Conservation (phyloP, 2,113 vertebrate genomes). For the Brachyhypopomus occidentalis region DNA sequence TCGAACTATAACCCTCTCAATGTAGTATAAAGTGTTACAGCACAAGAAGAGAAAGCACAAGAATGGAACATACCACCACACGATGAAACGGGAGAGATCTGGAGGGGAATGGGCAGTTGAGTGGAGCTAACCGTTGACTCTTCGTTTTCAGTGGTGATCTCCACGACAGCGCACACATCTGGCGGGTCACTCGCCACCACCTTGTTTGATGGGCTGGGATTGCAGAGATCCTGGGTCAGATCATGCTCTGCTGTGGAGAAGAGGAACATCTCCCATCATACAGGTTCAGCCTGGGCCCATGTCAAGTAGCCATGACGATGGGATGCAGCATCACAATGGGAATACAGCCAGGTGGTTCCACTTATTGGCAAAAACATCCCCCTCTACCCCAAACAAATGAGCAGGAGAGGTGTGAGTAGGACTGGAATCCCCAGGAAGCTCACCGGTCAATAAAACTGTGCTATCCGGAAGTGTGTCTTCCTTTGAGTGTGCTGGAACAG, state of each 20-base stretch:
- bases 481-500: neutral
- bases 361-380: too few species aligned
- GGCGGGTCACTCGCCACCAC: conserved; percentile 80
- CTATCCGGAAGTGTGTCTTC: conserved; percentile 46
- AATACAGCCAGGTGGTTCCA: too few species aligned
- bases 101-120: conserved; percentile 77
- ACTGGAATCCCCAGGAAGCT: neutral
- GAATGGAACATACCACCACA: conserved; percentile 72
- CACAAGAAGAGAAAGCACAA: too few species aligned
- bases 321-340: too few species aligned
- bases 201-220: conserved; percentile 62
- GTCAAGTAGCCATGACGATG: neutral
- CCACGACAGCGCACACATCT: conserved; percentile 85
- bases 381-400: neutral
- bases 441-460: conserved; percentile 42
- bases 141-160: conserved; percentile 85
- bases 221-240: too few species aligned
- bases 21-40: too few species aligned
- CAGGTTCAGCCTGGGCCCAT: too few species aligned
- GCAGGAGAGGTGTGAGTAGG: neutral
- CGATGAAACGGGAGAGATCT: conserved; percentile 85
- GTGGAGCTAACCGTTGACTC: conserved; percentile 79
- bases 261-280: neutral
- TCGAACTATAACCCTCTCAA: neutral
- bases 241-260: conserved; percentile 13